Percentiles rank a stretch among this genome's conserved stretches.
Conservation (phyloP, 2,113 vertebrate genomes). For the Campylomormyrus tamandua region DNA sequence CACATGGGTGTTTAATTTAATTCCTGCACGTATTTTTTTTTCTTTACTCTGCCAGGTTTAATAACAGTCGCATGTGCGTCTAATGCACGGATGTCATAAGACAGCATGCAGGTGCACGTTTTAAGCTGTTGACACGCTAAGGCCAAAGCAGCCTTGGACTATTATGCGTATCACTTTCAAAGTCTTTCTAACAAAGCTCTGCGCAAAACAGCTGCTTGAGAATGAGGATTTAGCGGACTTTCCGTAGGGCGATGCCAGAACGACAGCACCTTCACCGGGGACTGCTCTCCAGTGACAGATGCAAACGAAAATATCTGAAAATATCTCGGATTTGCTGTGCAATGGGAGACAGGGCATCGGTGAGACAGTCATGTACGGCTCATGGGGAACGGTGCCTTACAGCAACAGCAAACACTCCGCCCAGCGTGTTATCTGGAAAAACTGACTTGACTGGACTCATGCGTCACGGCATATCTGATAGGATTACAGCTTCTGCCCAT, state of each 20-base stretch:
- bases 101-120: neutral
- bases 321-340: neutral
- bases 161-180: neutral
- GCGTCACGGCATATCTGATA: conserved; percentile 18
- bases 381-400: neutral
- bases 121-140: neutral
- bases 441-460: conserved; percentile 15
- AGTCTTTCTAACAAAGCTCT: neutral
- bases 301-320: neutral
- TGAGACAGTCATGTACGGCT: neutral
- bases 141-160: neutral
- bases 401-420: conserved; percentile 6
- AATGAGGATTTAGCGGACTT: neutral
- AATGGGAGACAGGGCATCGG: neutral
- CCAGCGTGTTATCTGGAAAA: conserved; percentile 20
- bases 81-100: neutral
- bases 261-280: neutral
- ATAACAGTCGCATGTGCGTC: neutral
- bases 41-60: neutral
- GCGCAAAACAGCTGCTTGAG: neutral
- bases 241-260: neutral
- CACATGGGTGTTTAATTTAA: neutral
- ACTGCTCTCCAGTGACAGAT: neutral
- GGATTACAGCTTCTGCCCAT: conserved; percentile 14
- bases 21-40: neutral